Percentiles rank a stretch among this genome's conserved stretches.
Conservation (phyloP, 2,888 invertebrate genomes). For the Sesia apiformis region DNA sequence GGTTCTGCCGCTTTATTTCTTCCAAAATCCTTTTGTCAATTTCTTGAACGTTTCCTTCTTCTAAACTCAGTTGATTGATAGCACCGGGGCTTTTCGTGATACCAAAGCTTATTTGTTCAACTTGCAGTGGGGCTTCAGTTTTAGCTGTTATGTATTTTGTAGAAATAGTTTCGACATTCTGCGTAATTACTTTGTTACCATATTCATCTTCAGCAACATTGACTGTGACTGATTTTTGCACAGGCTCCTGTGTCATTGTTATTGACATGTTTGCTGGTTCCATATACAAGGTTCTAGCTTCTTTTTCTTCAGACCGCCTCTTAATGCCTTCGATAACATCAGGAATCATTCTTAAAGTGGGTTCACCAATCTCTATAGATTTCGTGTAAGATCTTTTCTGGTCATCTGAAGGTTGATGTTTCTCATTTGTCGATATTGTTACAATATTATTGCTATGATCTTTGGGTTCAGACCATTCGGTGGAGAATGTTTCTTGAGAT, state of each 20-base stretch:
- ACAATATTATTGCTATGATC: constrained; percentile 52
- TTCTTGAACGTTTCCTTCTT: constrained; percentile 59
- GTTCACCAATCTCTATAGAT: constrained; percentile 65
- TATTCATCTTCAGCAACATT: constrained; percentile 66
- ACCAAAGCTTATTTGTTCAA: constrained; percentile 65
- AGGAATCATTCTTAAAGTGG: constrained; percentile 47
- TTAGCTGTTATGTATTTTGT: constrained; percentile 55
- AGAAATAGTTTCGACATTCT: constrained; percentile 60
- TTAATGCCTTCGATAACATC: constrained; percentile 62
- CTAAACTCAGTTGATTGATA: constrained; percentile 49
- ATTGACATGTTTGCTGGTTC: constrained; percentile 59
- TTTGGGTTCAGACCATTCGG: constrained; percentile 52
- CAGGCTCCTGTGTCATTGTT: constrained; percentile 65
- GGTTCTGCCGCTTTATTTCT: constrained; percentile 61
- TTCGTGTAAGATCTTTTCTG: constrained; percentile 57
- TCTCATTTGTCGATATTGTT: constrained; percentile 58
- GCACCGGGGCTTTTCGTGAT: constrained; percentile 50
- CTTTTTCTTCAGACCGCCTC: constrained; percentile 43
- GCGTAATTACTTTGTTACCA: constrained; percentile 66
- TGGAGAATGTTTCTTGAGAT: constrained; percentile 32
- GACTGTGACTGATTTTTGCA: constrained; percentile 66
- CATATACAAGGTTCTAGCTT: constrained; percentile 57
- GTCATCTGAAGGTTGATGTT: constrained; percentile 40
- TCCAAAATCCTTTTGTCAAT: constrained; percentile 56
- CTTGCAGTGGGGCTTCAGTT: constrained; percentile 59